Base-by-base conservation (phyloP, 2,113 vertebrate species). In the Bufo bufo region DNA sequence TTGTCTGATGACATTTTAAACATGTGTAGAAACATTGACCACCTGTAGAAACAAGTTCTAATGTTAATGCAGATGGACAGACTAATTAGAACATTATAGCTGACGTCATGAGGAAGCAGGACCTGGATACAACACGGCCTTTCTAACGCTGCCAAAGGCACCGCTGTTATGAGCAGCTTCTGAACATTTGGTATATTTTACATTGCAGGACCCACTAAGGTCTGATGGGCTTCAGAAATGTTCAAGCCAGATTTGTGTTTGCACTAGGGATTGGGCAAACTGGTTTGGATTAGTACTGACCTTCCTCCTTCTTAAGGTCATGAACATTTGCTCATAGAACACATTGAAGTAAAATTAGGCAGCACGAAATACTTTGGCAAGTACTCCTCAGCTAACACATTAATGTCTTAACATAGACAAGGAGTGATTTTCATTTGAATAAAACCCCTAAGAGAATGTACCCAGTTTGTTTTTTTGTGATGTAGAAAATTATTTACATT, bases 61-160 rank as follows among this genome's bases (percentile, higher is more conserved):
- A 89, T 84, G 87, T 89, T 89, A 89, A 89, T 89, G 81, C 87
- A 89, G 87, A 89, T 89, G 87, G 87, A 89, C 87, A 84, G 47
- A 78, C 87, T 89, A 89, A 89, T 89, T 89, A 89, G 87, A 84
- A 84, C 82, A 89, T 89, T 89, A 84, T 78, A 89, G 61, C 59
- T 89, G 61, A 89, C 87, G 87, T 89, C 87, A 89, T 84, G 63
- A 78, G 82, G 87, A 89, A 89, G 87, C 59, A 65, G 72, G 66
- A 78, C 80, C 47, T 84, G 87, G 81, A 84, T 88, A 88, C 81
- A 84, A 63, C 71, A 63, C 80, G 47, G 74, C 82, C 72, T 77
- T 88, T 89, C 87, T 84, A 50, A 89, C 45, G 52, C 74, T 89
- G 87, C 87, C 87, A 89, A 84, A 72, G 61, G 81, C 58, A 78